A percentile compares a stretch with the other conserved stretches of the same genome.
These are phyloP conservation scores for Sinella curviseta DNA, from an alignment of 1,140 invertebrate species.

Conservation along the genomic window DNA sequence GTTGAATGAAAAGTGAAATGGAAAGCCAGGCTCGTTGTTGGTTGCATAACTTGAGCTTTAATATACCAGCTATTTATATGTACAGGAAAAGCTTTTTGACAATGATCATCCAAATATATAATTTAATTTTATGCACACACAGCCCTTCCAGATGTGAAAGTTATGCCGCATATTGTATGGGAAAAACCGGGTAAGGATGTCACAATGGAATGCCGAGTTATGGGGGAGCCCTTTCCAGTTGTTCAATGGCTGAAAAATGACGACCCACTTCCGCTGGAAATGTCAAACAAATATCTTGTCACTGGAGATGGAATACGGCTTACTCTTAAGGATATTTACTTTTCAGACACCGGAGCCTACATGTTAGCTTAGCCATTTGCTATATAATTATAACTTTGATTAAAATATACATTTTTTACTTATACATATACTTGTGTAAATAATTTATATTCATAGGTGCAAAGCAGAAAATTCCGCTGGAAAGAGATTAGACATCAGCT, in stretches of 20 bases:
- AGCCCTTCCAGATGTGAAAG: constrained; percentile 70
- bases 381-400: too few species aligned
- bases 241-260: constrained; percentile 64
- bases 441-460: too few species aligned
- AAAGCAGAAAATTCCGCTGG: constrained; percentile 70
- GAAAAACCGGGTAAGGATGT: constrained; percentile 67
- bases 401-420: too few species aligned
- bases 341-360: constrained; percentile 61
- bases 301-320: constrained; percentile 72
- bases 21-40: too few species aligned
- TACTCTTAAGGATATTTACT: constrained; percentile 66
- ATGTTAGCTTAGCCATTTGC: too few species aligned
- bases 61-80: too few species aligned
- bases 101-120: too few species aligned
- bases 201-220: constrained; percentile 69
- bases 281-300: constrained; percentile 64
- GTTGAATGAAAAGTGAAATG: too few species aligned
- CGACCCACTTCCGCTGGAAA: constrained; percentile 62
- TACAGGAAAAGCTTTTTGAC: too few species aligned
- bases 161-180: constrained; percentile 69
- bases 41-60: too few species aligned
- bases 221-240: constrained; percentile 66
- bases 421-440: too few species aligned
- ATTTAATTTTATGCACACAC: constrained; percentile 45
- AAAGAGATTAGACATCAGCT: constrained; percentile 68